Evolutionary conservation across 2,888 invertebrate species (phyloP).

Genomic region (Zonitis immaculata): DNA sequence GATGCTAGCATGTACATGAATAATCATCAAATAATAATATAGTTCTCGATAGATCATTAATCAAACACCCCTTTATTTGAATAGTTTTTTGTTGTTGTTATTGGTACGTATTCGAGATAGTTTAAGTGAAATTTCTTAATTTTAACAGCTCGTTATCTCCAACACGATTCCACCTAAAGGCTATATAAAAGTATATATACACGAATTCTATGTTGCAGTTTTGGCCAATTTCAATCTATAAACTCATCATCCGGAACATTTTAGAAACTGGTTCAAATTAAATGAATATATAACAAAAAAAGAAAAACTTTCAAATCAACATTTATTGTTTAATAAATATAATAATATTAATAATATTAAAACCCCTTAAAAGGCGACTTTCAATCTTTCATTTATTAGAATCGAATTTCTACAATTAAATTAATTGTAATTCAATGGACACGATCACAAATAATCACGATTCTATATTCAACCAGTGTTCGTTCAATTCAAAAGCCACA

Average conservation of each 20-base stretch:
- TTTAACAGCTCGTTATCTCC: not conserved
- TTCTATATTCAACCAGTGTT: not conserved
- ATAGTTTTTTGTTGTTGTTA: too few species aligned
- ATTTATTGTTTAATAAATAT: not conserved
- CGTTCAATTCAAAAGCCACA: not conserved
- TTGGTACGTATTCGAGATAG: too few species aligned
- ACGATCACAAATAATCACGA: not conserved
- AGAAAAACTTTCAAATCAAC: not conserved
- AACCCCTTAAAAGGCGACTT: not conserved
- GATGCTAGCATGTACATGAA: not conserved
- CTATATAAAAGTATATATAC: not conserved
- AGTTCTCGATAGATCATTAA: not conserved
- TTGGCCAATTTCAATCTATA: not conserved
- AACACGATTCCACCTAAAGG: not conserved
- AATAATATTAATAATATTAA: not conserved
- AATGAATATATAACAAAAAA: not conserved
- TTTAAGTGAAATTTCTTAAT: too few species aligned
- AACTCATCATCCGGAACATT: not conserved
- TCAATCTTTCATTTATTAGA: not conserved
- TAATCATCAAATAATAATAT: not conserved
- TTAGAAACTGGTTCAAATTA: not conserved
- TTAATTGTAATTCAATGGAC: not conserved
- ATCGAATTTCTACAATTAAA: conserved; percentile 1
- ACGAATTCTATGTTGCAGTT: not conserved
- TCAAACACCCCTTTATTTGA: too few species aligned